These are phyloP conservation scores for Chrysaora quinquecirrha DNA, from an alignment of 30 jellyfish, hydroid and myxozoan genomes.

Conservation along the genomic window DNA sequence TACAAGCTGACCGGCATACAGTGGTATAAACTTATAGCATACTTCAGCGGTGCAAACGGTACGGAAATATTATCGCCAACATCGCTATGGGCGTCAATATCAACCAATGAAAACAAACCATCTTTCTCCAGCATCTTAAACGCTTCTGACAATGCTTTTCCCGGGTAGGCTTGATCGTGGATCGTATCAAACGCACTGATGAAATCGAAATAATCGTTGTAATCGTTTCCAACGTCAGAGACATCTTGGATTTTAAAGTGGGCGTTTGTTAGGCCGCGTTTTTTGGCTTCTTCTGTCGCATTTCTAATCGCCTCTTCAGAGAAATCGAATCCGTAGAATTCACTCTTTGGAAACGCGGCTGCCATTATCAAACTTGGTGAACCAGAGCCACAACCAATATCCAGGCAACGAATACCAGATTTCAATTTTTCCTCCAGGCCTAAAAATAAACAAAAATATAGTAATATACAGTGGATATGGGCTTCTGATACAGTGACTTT, in stretches of 20 bases:
- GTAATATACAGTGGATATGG: no score
- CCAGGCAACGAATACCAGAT: conserved; percentile 48
- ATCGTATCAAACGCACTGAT: conserved; percentile 57
- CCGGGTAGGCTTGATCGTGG: conserved; percentile 71
- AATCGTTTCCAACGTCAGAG: conserved; percentile 18
- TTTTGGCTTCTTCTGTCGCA: conserved; percentile 35
- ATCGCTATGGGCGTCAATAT: conserved; percentile 48
- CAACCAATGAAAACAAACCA: conserved; percentile 45
- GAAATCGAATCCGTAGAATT: conserved; percentile 42
- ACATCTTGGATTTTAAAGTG: conserved; percentile 34
- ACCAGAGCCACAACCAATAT: conserved; percentile 58
- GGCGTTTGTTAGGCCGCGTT: conserved; percentile 18
- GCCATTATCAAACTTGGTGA: conserved; percentile 30
- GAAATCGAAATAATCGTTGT: conserved; percentile 28
- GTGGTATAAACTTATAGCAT: conserved; percentile 39
- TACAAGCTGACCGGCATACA: conserved; percentile 72
- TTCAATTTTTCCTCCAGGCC: conserved; percentile 34
- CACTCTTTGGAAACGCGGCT: conserved; percentile 52
- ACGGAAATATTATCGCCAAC: conserved; percentile 35
- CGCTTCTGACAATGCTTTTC: conserved; percentile 20
- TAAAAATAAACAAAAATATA: no score
- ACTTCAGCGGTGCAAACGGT: conserved; percentile 30
- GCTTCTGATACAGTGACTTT: no score
- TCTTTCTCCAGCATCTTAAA: conserved; percentile 23
- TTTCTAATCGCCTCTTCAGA: conserved; percentile 37